These are phyloP conservation scores for Acronicta aceris DNA, from an alignment of 2,888 invertebrate species.

Conservation along the genomic window DNA sequence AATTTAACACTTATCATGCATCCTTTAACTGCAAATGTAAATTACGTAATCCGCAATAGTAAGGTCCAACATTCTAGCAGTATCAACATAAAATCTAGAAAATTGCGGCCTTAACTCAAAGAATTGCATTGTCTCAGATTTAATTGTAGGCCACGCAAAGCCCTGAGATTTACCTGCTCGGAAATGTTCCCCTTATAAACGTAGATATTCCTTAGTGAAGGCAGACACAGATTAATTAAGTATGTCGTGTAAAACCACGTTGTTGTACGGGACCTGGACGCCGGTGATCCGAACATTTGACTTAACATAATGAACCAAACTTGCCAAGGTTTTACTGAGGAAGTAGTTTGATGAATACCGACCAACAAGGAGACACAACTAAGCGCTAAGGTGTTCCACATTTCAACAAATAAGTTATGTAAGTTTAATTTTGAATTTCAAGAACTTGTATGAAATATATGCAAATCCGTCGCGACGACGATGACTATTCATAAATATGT, in stretches of 20 bases:
- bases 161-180: slow-evolving; percentile 7
- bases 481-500: no score
- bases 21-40: neutral
- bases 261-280: slow-evolving; percentile 29
- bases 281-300: slow-evolving; percentile 40
- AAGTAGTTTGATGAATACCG: slow-evolving; percentile 49
- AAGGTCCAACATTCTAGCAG: slow-evolving; percentile 11
- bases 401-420: slow-evolving; percentile 25
- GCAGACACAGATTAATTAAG: slow-evolving; percentile 40
- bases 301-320: slow-evolving; percentile 44
- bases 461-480: slow-evolving; percentile 11
- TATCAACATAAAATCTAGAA: slow-evolving; percentile 22
- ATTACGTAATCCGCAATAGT: slow-evolving; percentile 13
- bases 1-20: no score
- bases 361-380: slow-evolving; percentile 35
- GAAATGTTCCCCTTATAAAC: slow-evolving; percentile 19
- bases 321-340: slow-evolving; percentile 39
- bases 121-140: slow-evolving; percentile 36
- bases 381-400: slow-evolving; percentile 35
- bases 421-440: slow-evolving; percentile 36
- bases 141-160: slow-evolving; percentile 24
- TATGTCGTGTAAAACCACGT: slow-evolving; percentile 38
- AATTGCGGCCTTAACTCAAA: slow-evolving; percentile 18
- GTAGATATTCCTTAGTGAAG: slow-evolving; percentile 9
- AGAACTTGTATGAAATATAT: slow-evolving; percentile 20